Conservation (phyloP, 2,888 invertebrate species). For the Heliconius ethilla region DNA sequence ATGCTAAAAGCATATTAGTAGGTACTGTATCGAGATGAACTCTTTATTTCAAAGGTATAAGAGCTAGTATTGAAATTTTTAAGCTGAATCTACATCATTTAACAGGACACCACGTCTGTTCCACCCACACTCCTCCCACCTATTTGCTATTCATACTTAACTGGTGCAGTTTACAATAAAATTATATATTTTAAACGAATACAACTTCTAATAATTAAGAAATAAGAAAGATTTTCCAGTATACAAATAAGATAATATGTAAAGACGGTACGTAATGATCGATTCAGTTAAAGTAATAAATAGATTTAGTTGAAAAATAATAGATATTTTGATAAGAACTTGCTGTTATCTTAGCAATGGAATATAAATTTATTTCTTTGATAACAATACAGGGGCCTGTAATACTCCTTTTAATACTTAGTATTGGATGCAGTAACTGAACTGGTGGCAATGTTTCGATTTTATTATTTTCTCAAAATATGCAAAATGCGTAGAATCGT, state of each 20-base stretch:
- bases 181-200: constrained; percentile 24
- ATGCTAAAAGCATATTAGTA: constrained; percentile 24
- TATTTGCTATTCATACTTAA: constrained; percentile 46
- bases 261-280: constrained; percentile 36
- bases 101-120: constrained; percentile 43
- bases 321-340: constrained; percentile 38
- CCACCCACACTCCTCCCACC: constrained; percentile 42
- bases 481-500: too few species aligned
- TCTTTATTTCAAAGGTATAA: constrained; percentile 33
- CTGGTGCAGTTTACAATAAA: constrained; percentile 29
- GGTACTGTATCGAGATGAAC: constrained; percentile 30
- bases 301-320: constrained; percentile 35
- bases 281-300: constrained; percentile 35
- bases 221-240: constrained; percentile 20
- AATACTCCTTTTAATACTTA: background rate
- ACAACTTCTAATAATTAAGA: background rate
- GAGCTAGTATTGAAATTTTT: constrained; percentile 40
- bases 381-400: constrained; percentile 26
- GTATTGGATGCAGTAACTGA: background rate
- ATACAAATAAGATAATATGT: background rate
- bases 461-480: background rate
- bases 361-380: constrained; percentile 34
- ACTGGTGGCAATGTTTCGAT: background rate
- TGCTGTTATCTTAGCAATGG: constrained; percentile 33
- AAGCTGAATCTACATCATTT: constrained; percentile 43